phyloP scores from a whole-genome alignment of 2,113 vertebrate genomes.

The Cromileptes altivelis region DNA sequence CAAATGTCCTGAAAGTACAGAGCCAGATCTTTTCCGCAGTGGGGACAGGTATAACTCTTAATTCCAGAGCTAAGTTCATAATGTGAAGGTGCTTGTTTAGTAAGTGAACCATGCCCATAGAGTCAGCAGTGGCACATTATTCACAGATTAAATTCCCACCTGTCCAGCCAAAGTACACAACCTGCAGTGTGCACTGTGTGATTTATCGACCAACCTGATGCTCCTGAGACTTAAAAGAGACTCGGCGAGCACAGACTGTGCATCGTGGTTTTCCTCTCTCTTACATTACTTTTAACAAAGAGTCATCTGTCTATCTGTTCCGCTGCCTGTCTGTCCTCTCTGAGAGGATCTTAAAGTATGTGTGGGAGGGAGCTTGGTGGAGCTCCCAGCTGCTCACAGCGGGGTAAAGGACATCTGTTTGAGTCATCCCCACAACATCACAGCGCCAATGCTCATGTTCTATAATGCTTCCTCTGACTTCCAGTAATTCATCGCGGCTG shows the following conservation, averaged over 20 bases:
- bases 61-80: not conserved
- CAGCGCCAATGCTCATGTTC: constrained; percentile 16
- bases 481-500: constrained; percentile 43
- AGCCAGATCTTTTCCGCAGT: not conserved
- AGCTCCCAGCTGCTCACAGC: constrained; percentile 54
- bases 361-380: constrained; percentile 42
- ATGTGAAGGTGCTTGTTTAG: not conserved
- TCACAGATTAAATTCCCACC: constrained; percentile 49
- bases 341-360: constrained; percentile 13
- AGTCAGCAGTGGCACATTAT: constrained; percentile 48
- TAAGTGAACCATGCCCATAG: constrained; percentile 7
- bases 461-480: constrained; percentile 15
- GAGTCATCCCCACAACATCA: constrained; percentile 47
- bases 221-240: not conserved
- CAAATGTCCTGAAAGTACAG: not conserved
- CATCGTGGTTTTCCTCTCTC: not conserved
- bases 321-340: constrained; percentile 8
- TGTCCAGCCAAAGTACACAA: constrained; percentile 29
- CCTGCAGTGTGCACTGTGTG: not conserved
- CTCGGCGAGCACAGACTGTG: not conserved
- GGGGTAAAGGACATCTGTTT: constrained; percentile 62
- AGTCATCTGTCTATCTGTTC: not conserved
- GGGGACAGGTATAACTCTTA: not conserved
- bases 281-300: not conserved
- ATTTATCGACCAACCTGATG: not conserved